These are phyloP conservation scores for Sipunculus nudus DNA, from an alignment of 2,888 invertebrate species.

Conservation along the genomic window DNA sequence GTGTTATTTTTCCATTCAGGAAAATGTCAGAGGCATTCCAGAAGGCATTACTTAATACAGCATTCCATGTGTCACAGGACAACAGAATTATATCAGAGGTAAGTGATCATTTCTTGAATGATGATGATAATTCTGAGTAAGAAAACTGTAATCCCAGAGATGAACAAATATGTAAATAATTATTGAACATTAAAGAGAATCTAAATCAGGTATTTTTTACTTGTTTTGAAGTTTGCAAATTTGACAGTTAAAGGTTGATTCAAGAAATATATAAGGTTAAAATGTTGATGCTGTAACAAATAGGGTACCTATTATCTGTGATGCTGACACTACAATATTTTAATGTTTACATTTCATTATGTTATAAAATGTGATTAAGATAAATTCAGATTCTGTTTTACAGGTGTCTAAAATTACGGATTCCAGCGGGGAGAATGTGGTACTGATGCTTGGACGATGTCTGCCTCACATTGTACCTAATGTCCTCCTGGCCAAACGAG, in stretches of 20 bases:
- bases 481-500: constrained; percentile 75
- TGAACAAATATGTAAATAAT: no score
- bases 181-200: no score
- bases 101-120: constrained; percentile 8
- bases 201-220: no score
- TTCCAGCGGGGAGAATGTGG: constrained; percentile 55
- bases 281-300: no score
- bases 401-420: constrained; percentile 56
- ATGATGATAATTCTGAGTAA: neutral
- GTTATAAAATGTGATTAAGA: no score
- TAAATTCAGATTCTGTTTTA: constrained; percentile 11
- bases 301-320: no score
- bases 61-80: constrained; percentile 62
- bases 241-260: no score
- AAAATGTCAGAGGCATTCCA: constrained; percentile 70
- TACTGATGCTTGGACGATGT: constrained; percentile 71
- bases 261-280: no score
- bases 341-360: no score
- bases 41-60: constrained; percentile 69
- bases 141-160: no score
- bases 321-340: no score
- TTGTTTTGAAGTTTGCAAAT: no score
- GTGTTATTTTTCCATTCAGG: constrained; percentile 55
- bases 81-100: constrained; percentile 65
- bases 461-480: constrained; percentile 76